Conservation (phyloP, 2,113 vertebrate genomes). For the Lamprotornis superbus region DNA sequence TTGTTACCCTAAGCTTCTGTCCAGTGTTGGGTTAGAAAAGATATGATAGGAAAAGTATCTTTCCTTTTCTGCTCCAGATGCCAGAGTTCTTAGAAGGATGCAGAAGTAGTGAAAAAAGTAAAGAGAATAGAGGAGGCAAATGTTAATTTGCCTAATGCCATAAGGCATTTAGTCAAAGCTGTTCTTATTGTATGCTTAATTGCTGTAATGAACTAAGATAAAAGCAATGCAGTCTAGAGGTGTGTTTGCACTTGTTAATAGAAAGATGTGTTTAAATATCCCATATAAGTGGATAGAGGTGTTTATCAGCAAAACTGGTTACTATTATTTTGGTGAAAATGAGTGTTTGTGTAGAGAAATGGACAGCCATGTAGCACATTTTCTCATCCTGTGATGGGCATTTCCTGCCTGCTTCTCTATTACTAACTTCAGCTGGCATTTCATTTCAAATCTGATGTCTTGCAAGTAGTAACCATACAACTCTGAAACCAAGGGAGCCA, state of each 20-base stretch:
- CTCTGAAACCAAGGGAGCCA: constrained; percentile 77
- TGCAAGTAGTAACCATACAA: constrained; percentile 72
- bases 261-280: not conserved
- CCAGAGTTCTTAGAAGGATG: not conserved
- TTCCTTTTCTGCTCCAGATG: not conserved
- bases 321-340: not conserved
- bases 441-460: constrained; percentile 76
- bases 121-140: not conserved
- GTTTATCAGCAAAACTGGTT: not conserved
- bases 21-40: not conserved
- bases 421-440: constrained; percentile 69
- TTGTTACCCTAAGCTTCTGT: not conserved
- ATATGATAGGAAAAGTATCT: not conserved
- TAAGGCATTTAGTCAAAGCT: not conserved
- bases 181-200: not conserved
- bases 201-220: not conserved
- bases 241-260: not conserved
- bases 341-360: not conserved
- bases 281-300: not conserved
- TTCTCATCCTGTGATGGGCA: constrained; percentile 71
- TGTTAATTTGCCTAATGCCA: not conserved
- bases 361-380: constrained; percentile 7
- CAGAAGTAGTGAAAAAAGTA: not conserved
- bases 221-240: not conserved
- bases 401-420: constrained; percentile 57